These are phyloP conservation scores for Chaitophorus viminalis DNA, from an alignment of 2,888 invertebrate genomes.

Conservation along the genomic window DNA sequence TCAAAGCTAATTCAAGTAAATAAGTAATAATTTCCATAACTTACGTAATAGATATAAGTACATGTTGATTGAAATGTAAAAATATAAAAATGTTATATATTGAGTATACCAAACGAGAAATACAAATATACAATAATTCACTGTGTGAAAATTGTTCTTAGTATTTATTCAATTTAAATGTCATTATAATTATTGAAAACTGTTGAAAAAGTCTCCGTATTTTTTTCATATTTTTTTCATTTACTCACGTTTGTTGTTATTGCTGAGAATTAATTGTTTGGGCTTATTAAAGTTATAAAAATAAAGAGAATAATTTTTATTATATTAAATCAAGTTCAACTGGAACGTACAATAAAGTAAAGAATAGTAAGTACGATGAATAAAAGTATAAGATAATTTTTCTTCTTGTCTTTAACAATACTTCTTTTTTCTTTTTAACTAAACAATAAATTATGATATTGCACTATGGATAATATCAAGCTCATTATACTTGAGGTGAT, in stretches of 20 bases:
- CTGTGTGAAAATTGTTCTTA: no score
- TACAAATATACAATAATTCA: no score
- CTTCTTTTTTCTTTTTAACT: neutral
- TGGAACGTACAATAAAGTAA: neutral
- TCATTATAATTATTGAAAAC: no score
- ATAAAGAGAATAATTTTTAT: neutral
- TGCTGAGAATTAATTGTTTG: neutral
- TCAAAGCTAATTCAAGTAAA: no score
- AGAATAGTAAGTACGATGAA: neutral
- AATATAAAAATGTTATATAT: no score
- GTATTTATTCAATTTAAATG: no score
- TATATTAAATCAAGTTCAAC: neutral
- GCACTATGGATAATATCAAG: neutral
- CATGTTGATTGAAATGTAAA: no score
- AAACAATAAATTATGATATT: neutral
- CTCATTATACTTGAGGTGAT: neutral
- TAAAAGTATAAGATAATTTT: neutral
- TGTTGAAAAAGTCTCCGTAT: no score
- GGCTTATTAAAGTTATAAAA: neutral
- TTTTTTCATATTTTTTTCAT: neutral
- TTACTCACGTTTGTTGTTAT: neutral
- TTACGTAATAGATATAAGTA: no score
- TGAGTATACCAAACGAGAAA: no score
- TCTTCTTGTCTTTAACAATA: neutral
- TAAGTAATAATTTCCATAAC: no score